Base-by-base conservation (phyloP, 2,113 vertebrate genomes). In the Antigone vipio region DNA sequence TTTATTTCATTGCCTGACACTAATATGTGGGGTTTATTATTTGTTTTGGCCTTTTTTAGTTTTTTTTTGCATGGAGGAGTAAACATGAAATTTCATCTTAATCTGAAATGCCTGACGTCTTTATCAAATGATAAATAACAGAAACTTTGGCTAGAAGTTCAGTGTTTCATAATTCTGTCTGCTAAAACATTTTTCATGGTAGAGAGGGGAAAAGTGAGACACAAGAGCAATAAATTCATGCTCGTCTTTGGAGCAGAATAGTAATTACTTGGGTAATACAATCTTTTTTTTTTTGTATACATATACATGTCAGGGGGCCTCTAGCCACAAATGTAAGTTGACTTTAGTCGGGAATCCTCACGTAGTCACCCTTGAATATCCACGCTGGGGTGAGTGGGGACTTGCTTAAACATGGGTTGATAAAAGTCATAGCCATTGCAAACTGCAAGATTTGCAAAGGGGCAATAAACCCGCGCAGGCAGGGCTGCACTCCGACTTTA, bases 21-120 rank as follows among this genome's bases (percentile, higher is more conserved):
- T 53, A 78, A 44, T 87, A 29, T 6, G 9, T 92, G 52, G 42
- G 1, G 67, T 93, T 85, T 64, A 73, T 83, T 86, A 56, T 77
- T 94, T 93, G 32, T 55, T 86, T 93, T 59, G 88, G 67, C 66
- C 34, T 44, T n/a, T 58, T 50, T 45, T 24, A 24, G 40, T 22
- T 42, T 42, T 42, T 55, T 66, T 68, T 84, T 59, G 8, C 29
- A 68, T 4, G 0, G 52, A 88, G 47, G 55, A 88, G 69, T 68
- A 73, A 85, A 73, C 18, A 11, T 87, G 90, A 94, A 93, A 84
- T 59, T 88, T 84, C 35, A 49, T 95, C 80, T 75, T 49, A 3
- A 9, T 80, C 92, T 23, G 56, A 86, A 71, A 40, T 13, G 49
- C 58, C 45, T 68, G 35, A 78, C 40, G 6, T 85, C 79, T 86